Base-by-base conservation (phyloP, 1,140 invertebrate genomes). In the Polyergus mexicanus region DNA sequence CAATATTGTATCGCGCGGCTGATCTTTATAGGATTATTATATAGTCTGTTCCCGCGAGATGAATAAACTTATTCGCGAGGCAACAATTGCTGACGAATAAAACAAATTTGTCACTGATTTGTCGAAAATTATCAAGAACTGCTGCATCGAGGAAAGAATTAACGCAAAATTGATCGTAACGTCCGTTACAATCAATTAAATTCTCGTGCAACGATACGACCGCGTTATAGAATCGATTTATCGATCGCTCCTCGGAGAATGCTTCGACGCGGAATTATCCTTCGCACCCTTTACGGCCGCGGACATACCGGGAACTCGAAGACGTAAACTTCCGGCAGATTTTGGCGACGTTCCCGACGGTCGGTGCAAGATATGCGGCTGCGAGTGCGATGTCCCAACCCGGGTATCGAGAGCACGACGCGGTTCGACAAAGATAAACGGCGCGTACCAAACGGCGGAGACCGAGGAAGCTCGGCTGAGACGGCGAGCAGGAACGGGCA, bases 361-460 rank as follows among this genome's bases (percentile, higher is more conserved):
- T 86, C 54, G 69, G 65, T 54, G 74, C 72, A 11, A 35, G 51
- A 28, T 58, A 47, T 66, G 86, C 41, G 78, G 41, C 32, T 44
- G 62, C 69, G 54, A 76, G n/a, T 58, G 35, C 72, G 56, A 85
- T 63, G 71, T 62, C 22, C 74, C 65, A 22, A 13, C 65, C 32
- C 68, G 22, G 25, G 65, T 62, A 38, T 88, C 65, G 84, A 72
- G 87, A 71, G 54, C 32, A 47, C 41, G 72, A 54, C 3, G 74
- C 38, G 41, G 35, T 35, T 41, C 35, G 75, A 88, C 80, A 74
- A 85, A 89, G 86, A 89, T 81, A 63, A 89, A 85, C 86, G 86
- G 47, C 74, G 75, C 87, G 84, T 68, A 38, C 88, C 81, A 65
- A 86, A 88, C 47, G 83, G 63, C 69, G 71, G n/a, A 86, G 65